phyloP scores from a whole-genome alignment of 2,797 vertebrate species.

The Sebastes alutus region DNA sequence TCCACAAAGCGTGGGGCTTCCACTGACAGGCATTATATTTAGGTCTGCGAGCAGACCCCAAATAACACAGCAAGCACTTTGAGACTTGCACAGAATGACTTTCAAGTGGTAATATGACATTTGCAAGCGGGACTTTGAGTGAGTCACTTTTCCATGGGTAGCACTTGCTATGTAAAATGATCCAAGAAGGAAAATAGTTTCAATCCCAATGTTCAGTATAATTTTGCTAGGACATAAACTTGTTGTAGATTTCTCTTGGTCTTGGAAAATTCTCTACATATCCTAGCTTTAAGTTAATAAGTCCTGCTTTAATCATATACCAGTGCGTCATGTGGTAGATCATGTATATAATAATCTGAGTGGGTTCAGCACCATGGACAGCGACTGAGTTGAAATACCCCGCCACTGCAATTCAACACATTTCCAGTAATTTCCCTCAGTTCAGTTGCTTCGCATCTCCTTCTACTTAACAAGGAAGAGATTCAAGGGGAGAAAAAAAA shows the following conservation, averaged over 20 bases:
- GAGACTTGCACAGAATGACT: not conserved
- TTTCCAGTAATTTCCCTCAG: not conserved
- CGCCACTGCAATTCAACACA: not conserved
- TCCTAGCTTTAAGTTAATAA: not conserved
- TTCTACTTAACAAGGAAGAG: not conserved
- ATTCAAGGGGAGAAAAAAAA: not conserved
- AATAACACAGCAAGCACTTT: not conserved
- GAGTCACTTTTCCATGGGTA: not conserved
- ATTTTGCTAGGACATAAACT: not conserved
- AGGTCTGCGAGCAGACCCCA: not conserved
- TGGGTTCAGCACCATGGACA: constrained; percentile 52
- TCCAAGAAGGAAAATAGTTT: not conserved
- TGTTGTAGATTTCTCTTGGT: not conserved
- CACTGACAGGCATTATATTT: not conserved
- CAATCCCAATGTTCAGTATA: not conserved
- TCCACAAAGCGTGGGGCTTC: not conserved
- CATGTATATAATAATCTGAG: not conserved
- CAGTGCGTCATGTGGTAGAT: not conserved
- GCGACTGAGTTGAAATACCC: not conserved
- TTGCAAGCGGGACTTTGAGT: not conserved
- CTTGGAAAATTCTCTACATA: not conserved
- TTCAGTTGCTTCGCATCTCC: not conserved
- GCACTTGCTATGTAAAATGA: not conserved
- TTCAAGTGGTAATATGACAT: constrained; percentile 7
- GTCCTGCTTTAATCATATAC: not conserved